A percentile compares a stretch with the other conserved stretches of the same genome.
Conservation (phyloP, 2,888 invertebrate genomes). For the Tetragnatha montana region DNA sequence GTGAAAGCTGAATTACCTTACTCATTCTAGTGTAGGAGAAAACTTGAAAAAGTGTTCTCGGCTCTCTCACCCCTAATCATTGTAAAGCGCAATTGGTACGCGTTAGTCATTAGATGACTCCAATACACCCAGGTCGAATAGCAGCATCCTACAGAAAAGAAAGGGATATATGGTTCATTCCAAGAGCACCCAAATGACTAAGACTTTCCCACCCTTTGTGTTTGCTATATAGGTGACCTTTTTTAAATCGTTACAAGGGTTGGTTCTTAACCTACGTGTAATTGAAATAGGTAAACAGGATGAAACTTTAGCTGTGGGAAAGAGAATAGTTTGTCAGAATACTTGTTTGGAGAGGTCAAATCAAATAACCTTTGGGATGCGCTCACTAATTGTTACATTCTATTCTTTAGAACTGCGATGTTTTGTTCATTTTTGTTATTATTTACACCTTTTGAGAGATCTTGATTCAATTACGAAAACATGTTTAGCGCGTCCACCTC, state of each 20-base stretch:
- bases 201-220: conserved; percentile 40
- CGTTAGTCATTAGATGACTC: neutral
- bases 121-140: neutral
- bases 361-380: neutral
- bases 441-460: too few relatives aligned
- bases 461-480: too few relatives aligned
- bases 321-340: neutral
- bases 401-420: too few relatives aligned
- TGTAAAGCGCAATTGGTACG: neutral
- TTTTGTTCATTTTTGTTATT: too few relatives aligned
- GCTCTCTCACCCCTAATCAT: neutral
- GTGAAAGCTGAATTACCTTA: neutral
- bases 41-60: neutral
- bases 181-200: conserved; percentile 41
- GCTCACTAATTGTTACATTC: neutral
- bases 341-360: neutral
- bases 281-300: conserved; percentile 12
- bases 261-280: conserved; percentile 32
- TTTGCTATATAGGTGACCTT: conserved; percentile 55
- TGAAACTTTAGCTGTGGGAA: neutral
- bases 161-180: conserved; percentile 31
- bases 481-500: too few relatives aligned
- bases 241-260: conserved; percentile 35
- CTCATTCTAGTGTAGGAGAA: neutral
- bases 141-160: neutral